These are phyloP conservation scores for Apocrypta bakeri DNA, from an alignment of 1,140 invertebrate genomes.

Conservation along the genomic window DNA sequence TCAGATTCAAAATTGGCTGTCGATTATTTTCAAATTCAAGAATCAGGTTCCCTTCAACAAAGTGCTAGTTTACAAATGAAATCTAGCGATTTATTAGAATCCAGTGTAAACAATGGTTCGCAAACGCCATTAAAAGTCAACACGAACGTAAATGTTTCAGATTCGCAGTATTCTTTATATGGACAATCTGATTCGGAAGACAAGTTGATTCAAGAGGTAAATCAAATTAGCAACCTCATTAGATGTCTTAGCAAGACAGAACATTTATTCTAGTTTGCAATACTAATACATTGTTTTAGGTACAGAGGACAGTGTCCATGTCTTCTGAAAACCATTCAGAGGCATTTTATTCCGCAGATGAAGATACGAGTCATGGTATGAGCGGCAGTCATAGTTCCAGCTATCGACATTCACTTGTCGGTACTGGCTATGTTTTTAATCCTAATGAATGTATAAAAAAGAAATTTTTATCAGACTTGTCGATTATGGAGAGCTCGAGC, in stretches of 20 bases:
- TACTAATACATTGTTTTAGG: constrained; percentile 68
- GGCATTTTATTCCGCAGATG: constrained; percentile 92
- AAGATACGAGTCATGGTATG: constrained; percentile 81
- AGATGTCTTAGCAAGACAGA: no score
- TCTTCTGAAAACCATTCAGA: constrained; percentile 93
- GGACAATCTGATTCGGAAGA: constrained; percentile 76
- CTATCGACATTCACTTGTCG: constrained; percentile 78
- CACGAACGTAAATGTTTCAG: constrained; percentile 75
- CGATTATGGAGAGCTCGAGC: constrained; percentile 73
- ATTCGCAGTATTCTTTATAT: constrained; percentile 78
- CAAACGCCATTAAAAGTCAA: constrained; percentile 58
- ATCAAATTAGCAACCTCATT: no score
- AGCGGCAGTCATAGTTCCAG: constrained; percentile 77
- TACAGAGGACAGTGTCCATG: constrained; percentile 88
- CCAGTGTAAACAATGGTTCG: constrained; percentile 61
- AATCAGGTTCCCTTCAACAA: constrained; percentile 60
- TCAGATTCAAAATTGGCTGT: constrained; percentile 89
- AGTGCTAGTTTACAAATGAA: constrained; percentile 65
- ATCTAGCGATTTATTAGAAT: constrained; percentile 63
- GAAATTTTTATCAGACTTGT: constrained; percentile 75
- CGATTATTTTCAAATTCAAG: constrained; percentile 77
- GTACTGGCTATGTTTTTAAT: constrained; percentile 70
- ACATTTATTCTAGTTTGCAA: no score
- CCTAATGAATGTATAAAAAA: constrained; percentile 75
- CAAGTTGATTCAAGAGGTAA: constrained; percentile 72